Evolutionary conservation across 2,113 vertebrate species (phyloP), one percentile per base, ranked within the genome.

Genomic region (Crotophaga sulcirostris): DNA sequence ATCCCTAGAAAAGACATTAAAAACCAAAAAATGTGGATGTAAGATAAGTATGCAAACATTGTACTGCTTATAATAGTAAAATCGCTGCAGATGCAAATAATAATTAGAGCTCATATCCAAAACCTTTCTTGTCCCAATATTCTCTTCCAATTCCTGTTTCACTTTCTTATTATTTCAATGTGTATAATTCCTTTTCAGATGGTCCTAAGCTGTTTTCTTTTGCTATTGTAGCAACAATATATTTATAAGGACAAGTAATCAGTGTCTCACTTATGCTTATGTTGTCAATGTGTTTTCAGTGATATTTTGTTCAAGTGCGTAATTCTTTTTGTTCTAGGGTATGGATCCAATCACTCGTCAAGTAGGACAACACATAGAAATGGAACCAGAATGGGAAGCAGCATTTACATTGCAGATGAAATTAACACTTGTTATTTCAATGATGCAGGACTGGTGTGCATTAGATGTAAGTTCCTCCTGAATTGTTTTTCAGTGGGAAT

Each of bases 341-440:
- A 99, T 99, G 99, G 99, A 99, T 96, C 99, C 99, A 5, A 99
- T 99, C 95, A 98, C 99, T 52, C 98, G 99, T 52, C 99, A 99
- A 97, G 99, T 99, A 60, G 99, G 99, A 19, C 99, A 99, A 74
- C 99, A 99, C 96, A 99, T 99, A n/a, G 99, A 99, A 98, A 99
- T 99, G 99, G 99, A 99, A 96, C 99, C 99, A 3, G 99, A 99
- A 72, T 99, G 99, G 99, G 99, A 99, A 97, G 99, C 99, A 31
- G 99, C 99, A 13, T 99, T 99, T 95, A 99, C 99, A 1, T 97
- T 99, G 60, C 99, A 99, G 93, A 99, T 99, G 99, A 99, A 99
- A 84, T 97, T 99, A 80, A 99, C 99, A 2, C 99, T 99, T 80
- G 99, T 99, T 96, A 99, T 99, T 96, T 99, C 99, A 70, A 99